A percentile compares a stretch with the other conserved stretches of the same genome.
These are phyloP conservation scores for Disparrhopalites patrizii DNA, from an alignment of 2,888 invertebrate species.

Conservation along the genomic window DNA sequence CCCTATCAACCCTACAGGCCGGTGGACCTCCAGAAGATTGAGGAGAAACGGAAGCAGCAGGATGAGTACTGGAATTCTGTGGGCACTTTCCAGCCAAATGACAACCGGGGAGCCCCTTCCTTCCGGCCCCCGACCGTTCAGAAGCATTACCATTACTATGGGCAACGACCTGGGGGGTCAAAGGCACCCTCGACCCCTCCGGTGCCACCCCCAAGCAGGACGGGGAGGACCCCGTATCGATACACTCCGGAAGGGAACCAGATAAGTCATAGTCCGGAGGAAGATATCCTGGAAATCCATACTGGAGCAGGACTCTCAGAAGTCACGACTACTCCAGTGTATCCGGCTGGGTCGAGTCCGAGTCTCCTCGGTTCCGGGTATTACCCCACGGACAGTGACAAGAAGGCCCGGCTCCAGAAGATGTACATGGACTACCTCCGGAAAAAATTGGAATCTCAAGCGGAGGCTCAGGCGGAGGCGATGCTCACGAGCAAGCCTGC, in stretches of 20 bases:
- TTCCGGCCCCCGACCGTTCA: not conserved
- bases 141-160: slow-evolving; percentile 27
- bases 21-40: slow-evolving; percentile 16
- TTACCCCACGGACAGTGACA: slow-evolving; percentile 10
- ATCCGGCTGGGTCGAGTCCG: not conserved
- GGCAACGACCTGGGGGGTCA: not conserved
- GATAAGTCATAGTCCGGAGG: slow-evolving; percentile 27
- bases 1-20: slow-evolving; percentile 37
- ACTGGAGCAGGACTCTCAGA: slow-evolving; percentile 27
- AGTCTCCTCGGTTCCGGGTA: not conserved
- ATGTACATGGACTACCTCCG: slow-evolving; percentile 47
- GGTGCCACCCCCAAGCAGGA: not conserved
- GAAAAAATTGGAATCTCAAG: slow-evolving; percentile 43
- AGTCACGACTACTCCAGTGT: slow-evolving; percentile 7
- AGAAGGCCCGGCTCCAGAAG: slow-evolving; percentile 34
- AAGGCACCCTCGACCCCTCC: not conserved
- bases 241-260: not conserved
- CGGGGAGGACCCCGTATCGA: not conserved
- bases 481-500: not conserved
- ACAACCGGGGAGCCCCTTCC: not conserved
- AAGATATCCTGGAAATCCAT: slow-evolving; percentile 47
- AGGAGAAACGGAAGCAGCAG: slow-evolving; percentile 36
- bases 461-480: slow-evolving; percentile 5
- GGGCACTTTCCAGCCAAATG: not conserved
- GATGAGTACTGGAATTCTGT: slow-evolving; percentile 35